phyloP scores from a whole-genome alignment of 2,797 vertebrate genomes.

The Morelia viridis region DNA sequence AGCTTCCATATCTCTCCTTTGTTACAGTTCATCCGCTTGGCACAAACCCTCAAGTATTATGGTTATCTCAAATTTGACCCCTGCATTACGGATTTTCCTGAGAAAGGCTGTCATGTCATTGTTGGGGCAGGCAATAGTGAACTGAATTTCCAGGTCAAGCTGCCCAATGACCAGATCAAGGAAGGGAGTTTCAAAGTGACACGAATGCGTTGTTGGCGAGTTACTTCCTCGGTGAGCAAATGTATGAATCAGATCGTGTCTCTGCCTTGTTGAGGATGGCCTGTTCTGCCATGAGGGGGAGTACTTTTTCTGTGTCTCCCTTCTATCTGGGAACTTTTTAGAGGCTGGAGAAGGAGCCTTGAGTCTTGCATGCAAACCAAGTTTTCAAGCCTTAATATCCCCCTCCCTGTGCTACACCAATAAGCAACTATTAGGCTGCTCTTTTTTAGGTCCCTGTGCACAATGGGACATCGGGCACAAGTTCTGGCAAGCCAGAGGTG shows the following conservation, averaged over 20 bases:
- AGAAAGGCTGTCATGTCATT: constrained; percentile 95
- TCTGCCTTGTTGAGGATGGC: not conserved
- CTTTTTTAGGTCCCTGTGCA: constrained; percentile 83
- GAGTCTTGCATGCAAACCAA: not conserved
- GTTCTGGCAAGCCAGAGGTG: constrained; percentile 85
- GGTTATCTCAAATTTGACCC: constrained; percentile 97
- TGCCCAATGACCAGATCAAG: constrained; percentile 93
- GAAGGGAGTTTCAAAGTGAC: constrained; percentile 99
- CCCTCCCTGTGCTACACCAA: not conserved
- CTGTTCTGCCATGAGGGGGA: not conserved
- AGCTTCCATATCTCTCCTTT: not conserved
- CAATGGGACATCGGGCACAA: constrained; percentile 83
- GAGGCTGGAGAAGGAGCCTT: too few species aligned
- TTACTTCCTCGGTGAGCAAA: constrained; percentile 94
- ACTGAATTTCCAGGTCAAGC: constrained; percentile 96
- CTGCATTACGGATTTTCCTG: constrained; percentile 94
- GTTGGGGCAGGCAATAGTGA: constrained; percentile 96
- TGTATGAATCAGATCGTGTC: accelerated
- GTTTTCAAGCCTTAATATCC: not conserved
- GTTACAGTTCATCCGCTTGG: constrained; percentile 89
- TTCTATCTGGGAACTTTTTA: not conserved
- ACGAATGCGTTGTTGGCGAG: constrained; percentile 97
- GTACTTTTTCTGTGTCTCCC: not conserved
- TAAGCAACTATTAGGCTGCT: not conserved
- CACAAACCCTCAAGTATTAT: constrained; percentile 95